Evolutionary conservation across 2,113 vertebrate species (phyloP).

Genomic region (Chrysochloris asiatica): DNA sequence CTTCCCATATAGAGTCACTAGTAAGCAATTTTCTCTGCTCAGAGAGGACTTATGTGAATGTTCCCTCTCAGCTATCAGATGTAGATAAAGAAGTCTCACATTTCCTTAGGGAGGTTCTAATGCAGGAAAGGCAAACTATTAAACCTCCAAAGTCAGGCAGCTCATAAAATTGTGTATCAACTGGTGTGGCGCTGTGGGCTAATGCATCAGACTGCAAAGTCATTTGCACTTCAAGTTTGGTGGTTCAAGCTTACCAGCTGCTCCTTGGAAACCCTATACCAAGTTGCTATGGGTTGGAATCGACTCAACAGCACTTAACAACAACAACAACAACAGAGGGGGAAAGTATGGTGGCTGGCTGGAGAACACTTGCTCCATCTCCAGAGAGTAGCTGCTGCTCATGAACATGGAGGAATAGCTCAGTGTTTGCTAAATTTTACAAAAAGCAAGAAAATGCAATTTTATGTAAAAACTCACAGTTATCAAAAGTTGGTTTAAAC

Average conservation of each 20-base stretch:
- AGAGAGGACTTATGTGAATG: slow-evolving; percentile 34
- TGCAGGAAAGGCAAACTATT: background rate
- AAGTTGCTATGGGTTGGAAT: too few relatives aligned
- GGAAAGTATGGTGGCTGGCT: background rate
- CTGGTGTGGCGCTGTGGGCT: background rate
- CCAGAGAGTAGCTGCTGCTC: background rate
- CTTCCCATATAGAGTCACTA: slow-evolving; percentile 5
- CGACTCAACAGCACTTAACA: too few relatives aligned
- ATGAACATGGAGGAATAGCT: background rate
- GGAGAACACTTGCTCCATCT: background rate
- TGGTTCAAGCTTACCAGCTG: too few relatives aligned
- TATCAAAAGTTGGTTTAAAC: background rate
- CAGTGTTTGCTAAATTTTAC: background rate
- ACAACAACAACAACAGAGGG: too few relatives aligned
- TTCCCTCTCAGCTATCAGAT: background rate
- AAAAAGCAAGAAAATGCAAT: background rate
- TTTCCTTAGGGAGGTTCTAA: background rate
- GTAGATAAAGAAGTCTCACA: slow-evolving; percentile 1
- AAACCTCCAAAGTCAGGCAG: background rate
- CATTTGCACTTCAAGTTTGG: too few relatives aligned
- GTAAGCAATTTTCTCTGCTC: slow-evolving; percentile 51
- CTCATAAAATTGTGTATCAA: background rate
- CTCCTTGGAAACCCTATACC: too few relatives aligned
- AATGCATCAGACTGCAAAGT: too few relatives aligned
- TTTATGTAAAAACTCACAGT: background rate